Conservation (phyloP, 2,888 invertebrate species). For the Nomada ruficornis region DNA sequence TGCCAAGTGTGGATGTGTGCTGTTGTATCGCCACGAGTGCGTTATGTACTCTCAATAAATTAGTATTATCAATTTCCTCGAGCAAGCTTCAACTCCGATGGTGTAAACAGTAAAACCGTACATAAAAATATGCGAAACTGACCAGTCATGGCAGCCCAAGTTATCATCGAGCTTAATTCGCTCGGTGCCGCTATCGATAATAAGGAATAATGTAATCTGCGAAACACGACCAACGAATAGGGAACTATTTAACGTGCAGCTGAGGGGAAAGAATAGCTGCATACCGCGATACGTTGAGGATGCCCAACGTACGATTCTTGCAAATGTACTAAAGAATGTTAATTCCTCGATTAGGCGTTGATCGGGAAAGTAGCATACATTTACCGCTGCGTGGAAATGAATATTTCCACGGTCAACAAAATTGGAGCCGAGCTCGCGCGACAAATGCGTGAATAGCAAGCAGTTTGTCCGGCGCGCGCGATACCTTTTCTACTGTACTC, state of each 20-base stretch:
- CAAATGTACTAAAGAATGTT: too few relatives aligned
- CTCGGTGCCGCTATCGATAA: constrained; percentile 11
- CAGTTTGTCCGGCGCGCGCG: constrained; percentile 20
- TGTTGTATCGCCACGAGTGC: neutral
- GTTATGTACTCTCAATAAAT: constrained; percentile 29
- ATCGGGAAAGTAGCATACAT: neutral
- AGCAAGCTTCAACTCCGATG: neutral
- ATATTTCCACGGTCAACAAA: constrained; percentile 14
- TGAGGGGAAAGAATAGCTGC: too few relatives aligned
- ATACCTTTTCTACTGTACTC: constrained; percentile 29
- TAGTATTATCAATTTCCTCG: constrained; percentile 34
- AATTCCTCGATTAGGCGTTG: neutral
- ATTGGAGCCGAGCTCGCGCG: constrained; percentile 31
- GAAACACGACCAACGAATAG: neutral
- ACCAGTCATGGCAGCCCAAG: too few relatives aligned
- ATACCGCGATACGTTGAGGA: too few relatives aligned
- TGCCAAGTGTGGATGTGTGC: constrained; percentile 35
- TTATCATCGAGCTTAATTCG: constrained; percentile 12
- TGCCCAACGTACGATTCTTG: too few relatives aligned
- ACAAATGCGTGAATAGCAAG: constrained; percentile 37
- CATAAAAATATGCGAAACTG: neutral
- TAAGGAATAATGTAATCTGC: neutral
- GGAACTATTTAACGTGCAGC: too few relatives aligned
- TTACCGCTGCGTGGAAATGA: neutral
- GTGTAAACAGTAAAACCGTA: constrained; percentile 17